Base-by-base conservation (phyloP, 2,888 invertebrate species). In the Spilarctia lutea region DNA sequence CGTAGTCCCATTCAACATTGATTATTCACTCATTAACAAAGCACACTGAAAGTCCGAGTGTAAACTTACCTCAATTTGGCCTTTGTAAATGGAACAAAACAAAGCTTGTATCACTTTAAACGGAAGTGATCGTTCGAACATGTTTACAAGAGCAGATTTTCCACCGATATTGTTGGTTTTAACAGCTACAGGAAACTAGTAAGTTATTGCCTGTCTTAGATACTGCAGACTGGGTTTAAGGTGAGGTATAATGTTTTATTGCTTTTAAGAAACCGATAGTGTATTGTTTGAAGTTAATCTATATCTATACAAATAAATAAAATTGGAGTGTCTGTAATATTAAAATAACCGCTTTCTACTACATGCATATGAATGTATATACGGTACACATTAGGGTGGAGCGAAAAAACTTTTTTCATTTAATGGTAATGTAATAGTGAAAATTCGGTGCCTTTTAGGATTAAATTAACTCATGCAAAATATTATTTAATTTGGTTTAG, bases 81-180 rank as follows among this genome's bases (percentile, higher is more conserved):
- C 73, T 78, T 73, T 66, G 81, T 83, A 82, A 84, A 81, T 77
- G 65, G 30, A 42, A 52, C 56, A 42, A 42, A 71, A 65, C 77
- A 77, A 56, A 30, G 79, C 77, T 81, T 78, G 79, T 81, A 75
- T 68, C 60, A 63, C 71, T 75, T 72, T 76, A 73, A 75, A 79
- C 71, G 83, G 83, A 83, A 84, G 75, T 71, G 63, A 81, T 67
- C 76, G 65, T 73, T 63, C 60, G 63, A 72, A 39, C 83, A 79
- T 83, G 83, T 83, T 84, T 84, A 83, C 83, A 81, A 42, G 76
- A 80, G 76, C 71, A 79, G 83, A 84, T 85, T 79, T 75, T 76
- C 72, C 76, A 79, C 69, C 73, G 83, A 85, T 84, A 81, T 83
- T 84, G 85, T 81, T 77, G 39, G 72, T 71, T 75, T 60, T 76